phyloP scores from a whole-genome alignment of 37 sponge, comb jelly and placozoan genomes.

The Cliona cf. orientalis region DNA sequence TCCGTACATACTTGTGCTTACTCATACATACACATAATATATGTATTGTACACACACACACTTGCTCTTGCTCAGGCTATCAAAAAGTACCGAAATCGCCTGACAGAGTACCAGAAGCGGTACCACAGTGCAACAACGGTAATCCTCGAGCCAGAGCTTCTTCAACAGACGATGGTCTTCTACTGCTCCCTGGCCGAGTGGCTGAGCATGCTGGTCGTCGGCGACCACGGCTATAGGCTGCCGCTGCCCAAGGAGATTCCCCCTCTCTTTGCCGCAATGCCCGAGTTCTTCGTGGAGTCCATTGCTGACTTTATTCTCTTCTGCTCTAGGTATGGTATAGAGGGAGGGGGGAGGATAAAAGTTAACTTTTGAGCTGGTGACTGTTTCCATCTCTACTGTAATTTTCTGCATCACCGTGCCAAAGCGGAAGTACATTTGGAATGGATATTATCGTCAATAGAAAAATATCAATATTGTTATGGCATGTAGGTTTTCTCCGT shows the following conservation, averaged over 20 bases:
- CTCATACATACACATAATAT: too few relatives aligned
- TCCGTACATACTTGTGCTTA: too few relatives aligned
- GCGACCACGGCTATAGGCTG: slow-evolving; percentile 5
- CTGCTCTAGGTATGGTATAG: slow-evolving; percentile 47
- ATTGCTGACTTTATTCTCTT: slow-evolving; percentile 84
- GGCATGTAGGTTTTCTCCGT: slow-evolving; percentile 62
- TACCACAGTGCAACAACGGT: slow-evolving; percentile 27
- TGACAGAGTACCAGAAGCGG: not conserved
- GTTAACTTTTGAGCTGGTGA: too few relatives aligned
- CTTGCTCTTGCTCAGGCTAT: slow-evolving; percentile 1
- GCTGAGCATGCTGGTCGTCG: slow-evolving; percentile 21
- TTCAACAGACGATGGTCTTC: slow-evolving; percentile 47
- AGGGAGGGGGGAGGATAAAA: not conserved
- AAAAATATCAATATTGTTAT: not conserved
- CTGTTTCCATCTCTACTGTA: too few relatives aligned
- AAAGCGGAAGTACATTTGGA: too few relatives aligned
- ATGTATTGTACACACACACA: too few relatives aligned
- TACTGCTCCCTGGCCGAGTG: slow-evolving; percentile 52
- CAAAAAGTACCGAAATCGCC: not conserved
- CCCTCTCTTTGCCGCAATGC: slow-evolving; percentile 71
- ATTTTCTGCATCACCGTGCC: too few relatives aligned
- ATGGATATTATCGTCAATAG: too few relatives aligned
- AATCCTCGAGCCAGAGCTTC: slow-evolving; percentile 39
- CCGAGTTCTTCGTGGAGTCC: slow-evolving; percentile 91
- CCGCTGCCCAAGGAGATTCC: slow-evolving; percentile 49